Evolutionary conservation across 1,140 invertebrate genomes (phyloP), one percentile per base, ranked within the genome.

Genomic region (Drosophila auraria): DNA sequence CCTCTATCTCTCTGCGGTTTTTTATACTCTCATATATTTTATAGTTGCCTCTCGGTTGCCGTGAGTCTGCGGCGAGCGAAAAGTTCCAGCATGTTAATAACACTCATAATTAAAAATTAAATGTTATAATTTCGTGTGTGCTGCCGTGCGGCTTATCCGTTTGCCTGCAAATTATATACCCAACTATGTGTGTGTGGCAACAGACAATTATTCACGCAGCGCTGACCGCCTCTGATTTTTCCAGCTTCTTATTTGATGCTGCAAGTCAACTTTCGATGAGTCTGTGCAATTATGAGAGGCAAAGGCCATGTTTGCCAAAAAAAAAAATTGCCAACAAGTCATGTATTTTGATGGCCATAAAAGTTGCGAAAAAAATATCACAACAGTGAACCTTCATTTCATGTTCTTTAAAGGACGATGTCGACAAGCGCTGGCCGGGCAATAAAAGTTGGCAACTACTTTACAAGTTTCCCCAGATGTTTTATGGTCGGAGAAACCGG

Each of bases 31-130:
- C 64, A 81, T 75, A 78, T 56, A 60, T 78, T 78, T 70, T 62
- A 66, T 63, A 74, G 68, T 78, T 79, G 81, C 82, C 51, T 42
- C 51, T 38, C 25, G 27, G 36, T 50, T 57, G 69, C 40, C 73
- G 58, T 60, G 75, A 70, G 83, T 78, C 66, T 80, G 80, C 40
- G 84, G 83, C 63, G 27, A 81, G 84, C 66, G 58, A 81, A 80
- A 84, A 84, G 73, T 87, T 87, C 69, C 84, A 68, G 72, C 65
- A 89, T 87, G 83, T 87, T 87, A 89, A 87, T 89, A 89, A 79
- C 73, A 81, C 78, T 84, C 83, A 89, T 87, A 87, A 87, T 87
- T 87, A 87, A 87, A 89, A 84, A 87, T 87, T 84, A 89, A 87
- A 89, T 84, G 73, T 69, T 78, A 75, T 87, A 78, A 89, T 90